Conservation (phyloP, 2,888 invertebrate species). For the Drosophila borealis region DNA sequence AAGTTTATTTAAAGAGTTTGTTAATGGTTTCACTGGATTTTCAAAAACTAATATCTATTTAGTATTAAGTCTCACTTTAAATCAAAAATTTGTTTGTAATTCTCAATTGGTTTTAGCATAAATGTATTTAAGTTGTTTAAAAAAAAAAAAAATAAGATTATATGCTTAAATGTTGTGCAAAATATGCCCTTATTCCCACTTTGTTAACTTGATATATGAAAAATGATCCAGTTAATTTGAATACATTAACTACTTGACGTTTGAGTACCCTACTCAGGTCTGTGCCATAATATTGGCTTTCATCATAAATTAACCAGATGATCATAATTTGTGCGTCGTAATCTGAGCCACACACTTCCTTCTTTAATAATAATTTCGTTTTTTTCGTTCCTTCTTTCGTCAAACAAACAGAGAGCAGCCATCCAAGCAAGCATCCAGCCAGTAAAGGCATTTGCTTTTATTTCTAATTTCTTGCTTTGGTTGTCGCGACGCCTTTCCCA, state of each 20-base stretch:
- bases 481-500: conserved; percentile 25
- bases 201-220: neutral
- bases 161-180: no score
- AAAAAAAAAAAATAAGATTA: no score
- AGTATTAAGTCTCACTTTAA: neutral
- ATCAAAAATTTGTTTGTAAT: neutral
- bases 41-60: neutral
- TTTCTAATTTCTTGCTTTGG: conserved; percentile 60
- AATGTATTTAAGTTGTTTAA: neutral
- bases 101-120: neutral
- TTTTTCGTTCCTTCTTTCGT: conserved; percentile 33
- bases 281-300: conserved; percentile 8
- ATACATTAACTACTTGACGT: conserved; percentile 21
- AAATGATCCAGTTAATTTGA: neutral
- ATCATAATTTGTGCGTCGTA: conserved; percentile 38
- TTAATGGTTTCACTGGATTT: neutral
- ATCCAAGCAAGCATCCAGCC: conserved; percentile 4
- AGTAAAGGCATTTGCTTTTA: conserved; percentile 27
- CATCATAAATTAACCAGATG: conserved; percentile 27
- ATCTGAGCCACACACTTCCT: conserved; percentile 43
- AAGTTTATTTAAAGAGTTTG: neutral
- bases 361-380: conserved; percentile 41
- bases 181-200: no score
- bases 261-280: neutral
- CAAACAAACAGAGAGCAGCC: conserved; percentile 49